Percentiles rank a stretch among this genome's conserved stretches.
phyloP scores from a whole-genome alignment of 2,113 vertebrate genomes.

The Elephantulus edwardii region DNA sequence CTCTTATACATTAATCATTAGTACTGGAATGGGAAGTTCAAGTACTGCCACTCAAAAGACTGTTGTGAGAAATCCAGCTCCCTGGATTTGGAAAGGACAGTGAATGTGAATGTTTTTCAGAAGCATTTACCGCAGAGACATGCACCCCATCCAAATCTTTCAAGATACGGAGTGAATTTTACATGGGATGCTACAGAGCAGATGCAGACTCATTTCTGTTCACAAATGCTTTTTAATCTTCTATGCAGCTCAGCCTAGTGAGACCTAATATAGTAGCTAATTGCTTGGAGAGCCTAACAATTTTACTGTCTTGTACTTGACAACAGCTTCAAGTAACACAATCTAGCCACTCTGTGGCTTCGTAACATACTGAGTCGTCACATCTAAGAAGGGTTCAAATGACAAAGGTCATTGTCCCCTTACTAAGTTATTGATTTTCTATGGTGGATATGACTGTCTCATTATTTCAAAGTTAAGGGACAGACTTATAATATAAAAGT shows the following conservation, averaged over 20 bases:
- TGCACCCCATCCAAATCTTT: constrained; percentile 18
- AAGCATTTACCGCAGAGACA: constrained; percentile 53
- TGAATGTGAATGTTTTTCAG: constrained; percentile 47
- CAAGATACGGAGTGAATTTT: constrained; percentile 2
- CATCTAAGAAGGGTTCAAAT: constrained; percentile 40
- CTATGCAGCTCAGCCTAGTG: background rate
- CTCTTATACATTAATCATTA: constrained; percentile 82
- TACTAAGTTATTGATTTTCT: constrained; percentile 33
- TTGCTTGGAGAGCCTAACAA: constrained; percentile 42
- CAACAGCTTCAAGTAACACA: constrained; percentile 17
- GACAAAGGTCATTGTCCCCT: background rate
- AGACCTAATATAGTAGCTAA: constrained; percentile 26
- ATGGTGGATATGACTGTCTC: background rate
- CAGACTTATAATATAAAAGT: background rate
- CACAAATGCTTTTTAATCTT: constrained; percentile 62
- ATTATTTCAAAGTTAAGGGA: constrained; percentile 5
- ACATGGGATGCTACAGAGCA: background rate
- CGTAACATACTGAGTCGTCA: constrained; percentile 13
- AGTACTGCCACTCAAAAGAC: constrained; percentile 71
- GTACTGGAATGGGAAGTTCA: constrained; percentile 74
- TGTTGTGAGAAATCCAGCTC: constrained; percentile 52
- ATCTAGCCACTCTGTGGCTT: background rate
- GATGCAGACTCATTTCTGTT: constrained; percentile 39
- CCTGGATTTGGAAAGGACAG: constrained; percentile 38
- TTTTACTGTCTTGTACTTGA: constrained; percentile 35